These are phyloP conservation scores for Drosophila setifemur DNA, from an alignment of 1,140 invertebrate genomes.

Conservation along the genomic window DNA sequence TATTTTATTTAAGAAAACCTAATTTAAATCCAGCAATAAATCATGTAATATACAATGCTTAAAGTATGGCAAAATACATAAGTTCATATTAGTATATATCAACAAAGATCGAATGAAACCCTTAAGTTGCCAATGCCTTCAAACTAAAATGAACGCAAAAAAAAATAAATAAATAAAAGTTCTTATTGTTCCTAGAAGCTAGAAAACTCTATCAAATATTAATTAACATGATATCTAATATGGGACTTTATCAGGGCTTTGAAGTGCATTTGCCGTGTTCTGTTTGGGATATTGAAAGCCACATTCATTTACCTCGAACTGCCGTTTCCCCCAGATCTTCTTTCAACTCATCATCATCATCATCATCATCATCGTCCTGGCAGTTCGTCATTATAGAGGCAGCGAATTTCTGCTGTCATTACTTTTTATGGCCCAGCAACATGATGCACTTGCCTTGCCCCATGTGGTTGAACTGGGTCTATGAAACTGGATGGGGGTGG, in stretches of 20 bases:
- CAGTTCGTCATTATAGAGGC: constrained; percentile 64
- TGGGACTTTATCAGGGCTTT: not conserved
- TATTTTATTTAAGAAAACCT: too few species aligned
- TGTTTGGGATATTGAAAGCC: not conserved
- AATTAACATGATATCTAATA: not conserved
- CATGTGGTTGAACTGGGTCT: constrained; percentile 38
- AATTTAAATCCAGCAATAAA: too few species aligned
- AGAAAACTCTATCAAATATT: too few species aligned
- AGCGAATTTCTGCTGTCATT: constrained; percentile 65
- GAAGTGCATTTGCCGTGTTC: not conserved
- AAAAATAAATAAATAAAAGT: too few species aligned
- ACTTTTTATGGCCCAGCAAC: constrained; percentile 72
- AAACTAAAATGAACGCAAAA: too few species aligned
- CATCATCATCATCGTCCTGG: not conserved
- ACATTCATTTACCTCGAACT: constrained; percentile 1
- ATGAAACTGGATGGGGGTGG: constrained; percentile 4
- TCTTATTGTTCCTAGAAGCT: too few species aligned
- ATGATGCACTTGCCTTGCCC: constrained; percentile 64
- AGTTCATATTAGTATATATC: too few species aligned
- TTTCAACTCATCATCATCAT: not conserved
- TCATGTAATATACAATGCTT: too few species aligned
- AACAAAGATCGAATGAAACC: too few species aligned
- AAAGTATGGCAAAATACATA: too few species aligned
- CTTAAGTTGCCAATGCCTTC: too few species aligned
- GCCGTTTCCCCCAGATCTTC: not conserved